These are phyloP conservation scores for Pachydiplax longipennis DNA, from an alignment of 2,888 invertebrate species.

Conservation along the genomic window DNA sequence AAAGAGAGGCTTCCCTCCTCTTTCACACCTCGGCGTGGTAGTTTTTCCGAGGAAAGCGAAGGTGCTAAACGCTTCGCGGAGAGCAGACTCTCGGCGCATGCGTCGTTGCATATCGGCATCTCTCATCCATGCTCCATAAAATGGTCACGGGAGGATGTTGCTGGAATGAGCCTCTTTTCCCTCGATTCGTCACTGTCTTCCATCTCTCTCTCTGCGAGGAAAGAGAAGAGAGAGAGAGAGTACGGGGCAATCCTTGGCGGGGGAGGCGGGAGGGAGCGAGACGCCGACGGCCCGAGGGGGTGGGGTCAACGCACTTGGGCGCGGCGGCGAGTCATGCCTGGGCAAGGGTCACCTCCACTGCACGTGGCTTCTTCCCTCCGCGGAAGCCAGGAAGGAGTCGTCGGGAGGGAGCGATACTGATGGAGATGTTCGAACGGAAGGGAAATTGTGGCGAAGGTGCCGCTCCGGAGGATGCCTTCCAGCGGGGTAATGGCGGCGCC, in stretches of 20 bases:
- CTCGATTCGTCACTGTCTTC: slow-evolving; percentile 37
- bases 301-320: slow-evolving; percentile 38
- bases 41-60: slow-evolving; percentile 26
- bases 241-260: background rate
- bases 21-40: slow-evolving; percentile 3
- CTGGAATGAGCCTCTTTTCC: background rate
- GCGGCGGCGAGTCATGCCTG: slow-evolving; percentile 29
- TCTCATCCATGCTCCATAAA: background rate
- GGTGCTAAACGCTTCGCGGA: slow-evolving; percentile 18
- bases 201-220: background rate
- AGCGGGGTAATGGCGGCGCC: background rate
- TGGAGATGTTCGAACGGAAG: background rate
- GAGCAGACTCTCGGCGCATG: background rate
- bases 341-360: slow-evolving; percentile 39
- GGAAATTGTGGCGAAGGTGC: background rate
- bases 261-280: background rate
- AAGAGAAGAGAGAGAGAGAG: background rate
- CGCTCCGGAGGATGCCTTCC: background rate
- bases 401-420: slow-evolving; percentile 1
- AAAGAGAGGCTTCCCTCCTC: background rate
- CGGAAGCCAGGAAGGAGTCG: too few relatives aligned
- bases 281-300: background rate
- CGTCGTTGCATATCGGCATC: background rate
- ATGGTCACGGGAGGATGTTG: background rate
- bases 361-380: background rate